Base-by-base conservation (phyloP, 2,888 invertebrate genomes). In the Protonemura montana region DNA sequence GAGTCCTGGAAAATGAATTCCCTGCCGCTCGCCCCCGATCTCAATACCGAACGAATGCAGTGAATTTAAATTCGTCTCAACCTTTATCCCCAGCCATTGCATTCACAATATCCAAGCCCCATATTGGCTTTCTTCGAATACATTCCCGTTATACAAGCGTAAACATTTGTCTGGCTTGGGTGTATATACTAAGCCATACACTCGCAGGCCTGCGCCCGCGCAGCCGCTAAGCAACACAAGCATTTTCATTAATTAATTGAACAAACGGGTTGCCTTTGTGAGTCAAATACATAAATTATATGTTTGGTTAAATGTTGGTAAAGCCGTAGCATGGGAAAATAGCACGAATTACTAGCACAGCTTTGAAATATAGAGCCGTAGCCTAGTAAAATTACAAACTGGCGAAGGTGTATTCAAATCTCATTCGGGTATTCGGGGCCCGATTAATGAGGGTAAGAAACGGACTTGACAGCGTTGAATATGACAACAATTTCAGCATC, bases 101-200 rank as follows among this genome's bases (percentile, higher is more conserved):
- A 59, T 59, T 10, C 59, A 59, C 59, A 59, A 59, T 59, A 59
- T 21, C 59, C 59, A 59, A 21, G 16, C 59, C 59, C 59, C 59
- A 59, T 59, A 59, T 59, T 59, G 59, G 59, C 59, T 59, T 59
- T 59, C 59, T 59, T 59, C 59, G 59, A 59, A 59, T 59, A 59
- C 21, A 59, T 59, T 59, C 21, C 59, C 59, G 59, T 59, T 59
- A 35, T 35, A 59, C 59, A 59, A 59, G 59, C 59, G 59, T 59
- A 59, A 59, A 59, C 59, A 59, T 59, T 59, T 59, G 21, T 59
- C 59, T 59, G 59, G 59, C 59, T 59, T 59, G 59, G 59, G n/a
- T n/a, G n/a, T n/a, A n/a, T 59, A 21, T 59, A 59, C 21, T 59
- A 59, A 16, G 1, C 59, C 16, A 21, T 21, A 59, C 6, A 59